Percentiles rank a stretch among this genome's conserved stretches.
phyloP scores from a whole-genome alignment of 2,797 vertebrate species.

The Clarias fuscus region DNA sequence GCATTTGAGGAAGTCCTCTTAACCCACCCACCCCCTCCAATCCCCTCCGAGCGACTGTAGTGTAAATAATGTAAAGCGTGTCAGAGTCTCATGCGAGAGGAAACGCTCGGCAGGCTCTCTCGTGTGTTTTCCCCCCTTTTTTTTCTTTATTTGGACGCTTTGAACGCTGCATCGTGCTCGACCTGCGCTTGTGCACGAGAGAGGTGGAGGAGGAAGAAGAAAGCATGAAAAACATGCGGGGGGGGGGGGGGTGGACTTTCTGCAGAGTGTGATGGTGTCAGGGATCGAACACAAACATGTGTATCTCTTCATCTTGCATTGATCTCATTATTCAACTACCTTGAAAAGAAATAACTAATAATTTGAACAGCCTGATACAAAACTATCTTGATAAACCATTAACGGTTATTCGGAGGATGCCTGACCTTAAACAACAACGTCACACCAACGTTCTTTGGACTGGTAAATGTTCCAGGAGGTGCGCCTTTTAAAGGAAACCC shows the following conservation, averaged over 20 bases:
- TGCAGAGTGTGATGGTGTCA: constrained; percentile 15
- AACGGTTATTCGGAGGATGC: background rate
- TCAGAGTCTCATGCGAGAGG: constrained; percentile 70
- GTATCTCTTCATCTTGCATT: background rate
- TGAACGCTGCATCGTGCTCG: background rate
- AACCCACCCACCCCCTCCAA: background rate
- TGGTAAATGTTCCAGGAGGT: background rate
- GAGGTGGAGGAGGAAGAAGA: background rate
- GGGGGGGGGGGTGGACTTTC: background rate
- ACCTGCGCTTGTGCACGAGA: constrained; percentile 5
- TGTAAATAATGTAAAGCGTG: constrained; percentile 78
- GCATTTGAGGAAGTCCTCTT: background rate
- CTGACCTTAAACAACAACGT: background rate
- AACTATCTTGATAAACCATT: background rate
- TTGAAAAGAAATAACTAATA: background rate
- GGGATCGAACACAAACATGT: background rate
- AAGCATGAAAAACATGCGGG: constrained; percentile 32
- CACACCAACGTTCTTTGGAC: background rate
- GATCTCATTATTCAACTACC: background rate
- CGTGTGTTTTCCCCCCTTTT: no score
- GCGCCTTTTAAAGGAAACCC: background rate
- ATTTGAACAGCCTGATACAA: background rate
- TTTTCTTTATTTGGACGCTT: background rate
- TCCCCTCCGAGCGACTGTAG: constrained; percentile 59
- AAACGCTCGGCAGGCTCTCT: constrained; percentile 51